These are phyloP conservation scores for Holacanthella duospinosa DNA, from an alignment of 2,888 invertebrate species.

Conservation along the genomic window DNA sequence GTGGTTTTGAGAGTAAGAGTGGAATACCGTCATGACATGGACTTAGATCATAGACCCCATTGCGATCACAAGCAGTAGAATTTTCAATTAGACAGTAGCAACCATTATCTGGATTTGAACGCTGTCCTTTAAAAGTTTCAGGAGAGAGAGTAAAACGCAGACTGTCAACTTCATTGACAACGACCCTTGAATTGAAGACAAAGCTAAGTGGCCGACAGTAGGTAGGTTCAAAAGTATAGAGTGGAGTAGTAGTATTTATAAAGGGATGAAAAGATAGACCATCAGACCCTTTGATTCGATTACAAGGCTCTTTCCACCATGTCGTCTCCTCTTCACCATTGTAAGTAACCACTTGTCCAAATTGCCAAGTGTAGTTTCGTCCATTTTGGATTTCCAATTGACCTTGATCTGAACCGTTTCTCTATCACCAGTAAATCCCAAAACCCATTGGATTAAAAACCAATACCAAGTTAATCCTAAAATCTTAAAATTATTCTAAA, in stretches of 20 bases:
- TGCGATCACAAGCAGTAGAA: conserved; percentile 13
- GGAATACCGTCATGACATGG: conserved; percentile 24
- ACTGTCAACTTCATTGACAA: conserved; percentile 20
- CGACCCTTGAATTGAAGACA: conserved; percentile 13
- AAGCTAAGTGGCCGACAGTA: conserved; percentile 39
- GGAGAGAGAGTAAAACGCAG: conserved; percentile 20
- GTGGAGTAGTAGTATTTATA: conserved; percentile 35
- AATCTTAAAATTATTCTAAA: neutral
- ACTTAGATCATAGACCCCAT: conserved; percentile 20
- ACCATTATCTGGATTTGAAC: conserved; percentile 28
- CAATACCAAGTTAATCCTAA: neutral
- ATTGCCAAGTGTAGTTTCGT: conserved; percentile 22
- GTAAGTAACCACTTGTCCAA: conserved; percentile 21
- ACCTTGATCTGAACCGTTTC: conserved; percentile 28
- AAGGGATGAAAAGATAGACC: conserved; percentile 39
- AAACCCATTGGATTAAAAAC: neutral
- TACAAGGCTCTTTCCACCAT: conserved; percentile 38
- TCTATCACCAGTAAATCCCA: conserved; percentile 19
- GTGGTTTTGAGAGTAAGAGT: conserved; percentile 22
- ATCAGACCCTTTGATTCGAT: conserved; percentile 36
- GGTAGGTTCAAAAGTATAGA: conserved; percentile 40
- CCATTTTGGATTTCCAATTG: conserved; percentile 29
- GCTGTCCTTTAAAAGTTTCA: conserved; percentile 15
- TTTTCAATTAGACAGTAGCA: conserved; percentile 30
- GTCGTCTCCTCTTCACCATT: conserved; percentile 25